These are phyloP conservation scores for Globicephala melas DNA, from an alignment of 2,113 vertebrate genomes.

Conservation along the genomic window DNA sequence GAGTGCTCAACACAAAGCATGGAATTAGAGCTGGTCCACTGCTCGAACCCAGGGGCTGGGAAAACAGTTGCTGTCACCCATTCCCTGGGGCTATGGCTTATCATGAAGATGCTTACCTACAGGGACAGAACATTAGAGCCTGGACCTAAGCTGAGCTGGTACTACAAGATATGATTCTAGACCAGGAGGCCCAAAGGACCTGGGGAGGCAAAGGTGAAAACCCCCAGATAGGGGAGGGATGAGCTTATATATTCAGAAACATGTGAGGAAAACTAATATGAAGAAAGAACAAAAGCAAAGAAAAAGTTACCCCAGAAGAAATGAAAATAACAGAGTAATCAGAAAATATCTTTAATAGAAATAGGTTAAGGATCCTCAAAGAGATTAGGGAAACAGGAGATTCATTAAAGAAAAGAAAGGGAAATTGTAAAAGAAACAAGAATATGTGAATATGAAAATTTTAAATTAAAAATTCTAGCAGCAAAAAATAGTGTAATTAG, in stretches of 20 bases:
- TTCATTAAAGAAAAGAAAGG: not conserved
- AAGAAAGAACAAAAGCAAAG: not conserved
- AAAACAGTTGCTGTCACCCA: not conserved
- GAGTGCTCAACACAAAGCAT: not conserved
- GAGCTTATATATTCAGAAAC: not conserved
- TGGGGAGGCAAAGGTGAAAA: not conserved
- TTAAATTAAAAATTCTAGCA: not conserved
- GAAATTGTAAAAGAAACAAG: not conserved
- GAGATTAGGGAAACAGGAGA: not conserved
- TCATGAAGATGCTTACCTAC: not conserved
- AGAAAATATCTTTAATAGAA: not conserved
- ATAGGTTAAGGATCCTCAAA: not conserved
- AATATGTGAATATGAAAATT: not conserved
- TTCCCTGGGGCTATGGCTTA: not conserved
- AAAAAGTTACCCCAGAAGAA: conserved; percentile 4
- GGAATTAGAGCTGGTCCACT: not conserved
- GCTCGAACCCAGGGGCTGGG: not conserved
- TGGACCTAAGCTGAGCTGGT: not conserved
- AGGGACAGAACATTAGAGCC: not conserved
- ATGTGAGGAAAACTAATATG: not conserved
- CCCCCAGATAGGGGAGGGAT: not conserved
- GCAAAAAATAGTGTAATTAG: not conserved
- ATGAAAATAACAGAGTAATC: conserved; percentile 9
- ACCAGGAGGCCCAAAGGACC: not conserved
- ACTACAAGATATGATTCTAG: not conserved